Conservation (phyloP, 2,113 vertebrate genomes). For the Irena cyanogastra region DNA sequence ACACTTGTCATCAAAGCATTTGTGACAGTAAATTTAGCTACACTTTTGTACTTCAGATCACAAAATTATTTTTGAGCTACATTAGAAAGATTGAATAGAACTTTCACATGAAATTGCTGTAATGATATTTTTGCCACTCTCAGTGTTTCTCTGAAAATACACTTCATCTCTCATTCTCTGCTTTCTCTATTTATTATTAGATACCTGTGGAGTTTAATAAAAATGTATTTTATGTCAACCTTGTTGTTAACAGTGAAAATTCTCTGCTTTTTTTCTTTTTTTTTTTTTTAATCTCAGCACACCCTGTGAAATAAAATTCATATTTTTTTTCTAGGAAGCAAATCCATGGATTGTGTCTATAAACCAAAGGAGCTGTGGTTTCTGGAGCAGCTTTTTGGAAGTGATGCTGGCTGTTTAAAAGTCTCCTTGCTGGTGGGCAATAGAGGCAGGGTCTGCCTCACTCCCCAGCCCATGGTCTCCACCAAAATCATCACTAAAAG, state of each 20-base stretch:
- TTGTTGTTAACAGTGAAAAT: neutral
- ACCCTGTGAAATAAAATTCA: rapidly evolving
- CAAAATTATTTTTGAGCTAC: neutral
- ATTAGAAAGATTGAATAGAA: neutral
- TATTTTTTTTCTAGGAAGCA: neutral
- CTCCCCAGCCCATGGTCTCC: neutral
- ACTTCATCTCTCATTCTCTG: neutral
- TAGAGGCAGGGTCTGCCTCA: rapidly evolving
- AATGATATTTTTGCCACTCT: neutral
- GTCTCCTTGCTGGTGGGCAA: neutral
- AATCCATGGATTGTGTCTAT: neutral
- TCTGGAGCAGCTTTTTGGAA: neutral
- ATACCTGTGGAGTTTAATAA: neutral
- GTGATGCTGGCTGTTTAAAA: neutral
- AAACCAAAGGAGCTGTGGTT: neutral
- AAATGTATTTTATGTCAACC: neutral
- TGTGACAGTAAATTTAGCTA: neutral
- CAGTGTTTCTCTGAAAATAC: neutral
- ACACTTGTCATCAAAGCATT: neutral
- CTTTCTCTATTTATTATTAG: neutral
- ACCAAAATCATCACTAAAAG: neutral
- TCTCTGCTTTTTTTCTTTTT: too few relatives aligned
- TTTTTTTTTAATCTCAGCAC: neutral
- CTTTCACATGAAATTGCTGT: neutral
- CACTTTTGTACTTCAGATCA: neutral